phyloP scores from a whole-genome alignment of 2,113 vertebrate genomes.

The Syngnathus scovelli region DNA sequence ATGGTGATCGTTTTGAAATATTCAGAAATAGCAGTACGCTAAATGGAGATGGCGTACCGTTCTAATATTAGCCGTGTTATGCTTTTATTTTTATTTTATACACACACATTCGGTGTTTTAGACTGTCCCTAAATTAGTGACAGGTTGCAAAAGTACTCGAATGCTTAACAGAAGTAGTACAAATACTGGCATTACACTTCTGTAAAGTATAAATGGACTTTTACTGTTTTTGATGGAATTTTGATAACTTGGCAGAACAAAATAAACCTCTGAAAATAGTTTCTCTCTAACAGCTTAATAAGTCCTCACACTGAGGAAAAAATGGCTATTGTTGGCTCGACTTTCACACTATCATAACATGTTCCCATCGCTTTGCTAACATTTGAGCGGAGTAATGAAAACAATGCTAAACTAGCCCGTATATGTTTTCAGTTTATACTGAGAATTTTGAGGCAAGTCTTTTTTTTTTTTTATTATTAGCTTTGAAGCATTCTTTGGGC shows the following conservation, averaged over 20 bases:
- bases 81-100: too few relatives aligned
- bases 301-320: not conserved
- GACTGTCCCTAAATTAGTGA: too few relatives aligned
- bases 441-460: not conserved
- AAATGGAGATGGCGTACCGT: too few relatives aligned
- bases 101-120: too few relatives aligned
- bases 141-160: too few relatives aligned
- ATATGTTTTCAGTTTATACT: not conserved
- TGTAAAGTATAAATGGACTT: not conserved
- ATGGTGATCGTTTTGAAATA: too few relatives aligned
- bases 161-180: too few relatives aligned
- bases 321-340: not conserved
- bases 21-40: too few relatives aligned
- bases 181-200: too few relatives aligned
- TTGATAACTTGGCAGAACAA: not conserved
- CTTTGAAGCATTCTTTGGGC: not conserved
- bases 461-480: not conserved
- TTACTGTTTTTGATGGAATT: not conserved
- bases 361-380: not conserved
- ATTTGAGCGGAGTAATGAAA: not conserved
- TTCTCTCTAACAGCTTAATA: not conserved
- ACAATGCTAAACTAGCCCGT: not conserved
- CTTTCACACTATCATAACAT: not conserved
- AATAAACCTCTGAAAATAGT: not conserved
- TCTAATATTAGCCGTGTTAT: too few relatives aligned